A percentile compares a stretch with the other conserved stretches of the same genome.
Conservation (phyloP, 2,797 vertebrate genomes). For the Glyptemys insculpta region DNA sequence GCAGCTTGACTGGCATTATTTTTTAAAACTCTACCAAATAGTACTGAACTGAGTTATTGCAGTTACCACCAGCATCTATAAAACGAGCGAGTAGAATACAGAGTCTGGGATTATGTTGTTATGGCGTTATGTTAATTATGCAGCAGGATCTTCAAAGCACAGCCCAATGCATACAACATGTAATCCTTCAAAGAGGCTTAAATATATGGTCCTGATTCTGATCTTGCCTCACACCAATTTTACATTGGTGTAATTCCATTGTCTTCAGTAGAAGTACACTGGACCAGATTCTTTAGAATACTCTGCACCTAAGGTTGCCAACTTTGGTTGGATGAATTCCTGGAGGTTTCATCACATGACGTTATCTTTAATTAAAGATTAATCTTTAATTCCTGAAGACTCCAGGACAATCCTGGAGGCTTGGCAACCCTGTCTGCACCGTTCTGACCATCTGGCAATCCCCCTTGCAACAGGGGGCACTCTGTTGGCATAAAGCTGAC, state of each 20-base stretch:
- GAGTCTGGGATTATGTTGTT: accelerated
- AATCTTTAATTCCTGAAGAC: too few species aligned
- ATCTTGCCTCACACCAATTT: background rate
- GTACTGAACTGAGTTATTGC: background rate
- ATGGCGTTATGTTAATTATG: background rate
- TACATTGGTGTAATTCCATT: background rate
- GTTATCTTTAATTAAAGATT: too few species aligned
- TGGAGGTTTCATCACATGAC: too few species aligned
- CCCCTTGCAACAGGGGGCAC: background rate
- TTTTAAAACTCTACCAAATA: background rate
- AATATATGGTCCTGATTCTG: background rate
- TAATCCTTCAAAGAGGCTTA: background rate
- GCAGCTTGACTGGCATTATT: background rate
- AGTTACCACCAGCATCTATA: slow-evolving; percentile 20
- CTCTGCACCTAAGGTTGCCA: too few species aligned
- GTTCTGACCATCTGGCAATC: background rate
- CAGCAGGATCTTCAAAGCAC: accelerated
- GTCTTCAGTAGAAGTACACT: background rate
- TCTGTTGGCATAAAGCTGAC: accelerated
- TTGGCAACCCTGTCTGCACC: background rate
- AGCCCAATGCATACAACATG: background rate
- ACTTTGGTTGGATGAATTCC: too few species aligned
- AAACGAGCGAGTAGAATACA: accelerated
- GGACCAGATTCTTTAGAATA: accelerated
- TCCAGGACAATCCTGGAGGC: too few species aligned